Evolutionary conservation across 2,797 vertebrate genomes (phyloP).

Genomic region (Schizopygopsis malacanthus): DNA sequence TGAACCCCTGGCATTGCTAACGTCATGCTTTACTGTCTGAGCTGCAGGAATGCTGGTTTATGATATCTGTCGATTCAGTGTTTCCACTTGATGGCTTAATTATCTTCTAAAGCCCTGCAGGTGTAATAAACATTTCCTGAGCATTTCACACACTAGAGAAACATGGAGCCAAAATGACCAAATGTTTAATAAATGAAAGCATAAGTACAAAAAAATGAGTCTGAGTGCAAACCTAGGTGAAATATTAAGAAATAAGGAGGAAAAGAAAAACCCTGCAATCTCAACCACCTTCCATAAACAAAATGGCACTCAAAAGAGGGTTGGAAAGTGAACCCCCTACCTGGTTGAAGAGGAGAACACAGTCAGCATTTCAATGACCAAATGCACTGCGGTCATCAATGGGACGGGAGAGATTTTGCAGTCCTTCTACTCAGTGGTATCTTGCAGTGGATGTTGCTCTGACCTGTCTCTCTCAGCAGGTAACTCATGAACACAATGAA

Average conservation of each 20-base stretch:
- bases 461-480: slow-evolving; percentile 25
- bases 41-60: not conserved
- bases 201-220: not conserved
- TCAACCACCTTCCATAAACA: not conserved
- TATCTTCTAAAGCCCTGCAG: slow-evolving; percentile 15
- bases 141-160: not conserved
- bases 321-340: not conserved
- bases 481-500: slow-evolving; percentile 41
- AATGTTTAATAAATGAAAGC: not conserved
- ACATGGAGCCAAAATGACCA: not conserved
- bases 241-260: not conserved
- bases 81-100: not conserved
- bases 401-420: slow-evolving; percentile 2
- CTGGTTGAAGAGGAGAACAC: not conserved
- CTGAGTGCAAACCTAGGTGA: not conserved
- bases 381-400: slow-evolving; percentile 13
- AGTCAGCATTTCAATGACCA: slow-evolving; percentile 29
- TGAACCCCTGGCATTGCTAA: not conserved
- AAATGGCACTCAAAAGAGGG: slow-evolving; percentile 20
- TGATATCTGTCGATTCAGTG: not conserved
- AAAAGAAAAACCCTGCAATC: slow-evolving; percentile 3
- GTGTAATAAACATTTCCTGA: not conserved
- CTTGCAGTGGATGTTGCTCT: slow-evolving; percentile 9
- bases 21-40: not conserved
- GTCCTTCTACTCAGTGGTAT: not conserved